These are phyloP conservation scores for Ecliptopera silaceata DNA, from an alignment of 2,888 invertebrate species.

Conservation along the genomic window DNA sequence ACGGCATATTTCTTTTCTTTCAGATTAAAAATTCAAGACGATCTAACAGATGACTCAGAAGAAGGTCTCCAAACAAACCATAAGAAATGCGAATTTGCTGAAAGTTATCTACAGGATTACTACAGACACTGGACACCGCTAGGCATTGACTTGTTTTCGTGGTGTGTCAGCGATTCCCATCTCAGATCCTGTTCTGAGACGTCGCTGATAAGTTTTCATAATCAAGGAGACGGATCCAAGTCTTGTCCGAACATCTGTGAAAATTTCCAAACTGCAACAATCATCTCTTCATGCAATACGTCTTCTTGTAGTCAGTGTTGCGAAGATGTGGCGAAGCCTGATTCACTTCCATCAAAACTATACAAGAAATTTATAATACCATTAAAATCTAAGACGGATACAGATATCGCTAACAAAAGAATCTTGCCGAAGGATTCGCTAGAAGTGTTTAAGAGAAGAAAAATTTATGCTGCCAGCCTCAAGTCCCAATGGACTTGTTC, in stretches of 20 bases:
- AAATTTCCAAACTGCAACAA: conserved; percentile 48
- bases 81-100: conserved; percentile 61
- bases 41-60: conserved; percentile 52
- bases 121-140: conserved; percentile 59
- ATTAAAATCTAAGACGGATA: conserved; percentile 33
- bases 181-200: conserved; percentile 51
- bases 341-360: conserved; percentile 35
- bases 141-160: conserved; percentile 54
- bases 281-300: conserved; percentile 51
- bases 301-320: conserved; percentile 43
- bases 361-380: conserved; percentile 41
- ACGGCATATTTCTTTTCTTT: conserved; percentile 27
- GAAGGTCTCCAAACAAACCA: conserved; percentile 27
- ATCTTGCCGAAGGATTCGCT: conserved; percentile 66
- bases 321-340: conserved; percentile 22
- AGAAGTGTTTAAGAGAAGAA: conserved; percentile 61
- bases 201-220: conserved; percentile 42
- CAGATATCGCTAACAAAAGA: conserved; percentile 38
- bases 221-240: conserved; percentile 51
- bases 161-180: conserved; percentile 57
- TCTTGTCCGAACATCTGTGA: conserved; percentile 66
- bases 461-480: conserved; percentile 53
- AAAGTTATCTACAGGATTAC: conserved; percentile 64
- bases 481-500: conserved; percentile 51
- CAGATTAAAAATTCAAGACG: conserved; percentile 57